These are phyloP conservation scores for Chaetogeoica ovagalla DNA, from an alignment of 2,888 invertebrate species.

Conservation along the genomic window DNA sequence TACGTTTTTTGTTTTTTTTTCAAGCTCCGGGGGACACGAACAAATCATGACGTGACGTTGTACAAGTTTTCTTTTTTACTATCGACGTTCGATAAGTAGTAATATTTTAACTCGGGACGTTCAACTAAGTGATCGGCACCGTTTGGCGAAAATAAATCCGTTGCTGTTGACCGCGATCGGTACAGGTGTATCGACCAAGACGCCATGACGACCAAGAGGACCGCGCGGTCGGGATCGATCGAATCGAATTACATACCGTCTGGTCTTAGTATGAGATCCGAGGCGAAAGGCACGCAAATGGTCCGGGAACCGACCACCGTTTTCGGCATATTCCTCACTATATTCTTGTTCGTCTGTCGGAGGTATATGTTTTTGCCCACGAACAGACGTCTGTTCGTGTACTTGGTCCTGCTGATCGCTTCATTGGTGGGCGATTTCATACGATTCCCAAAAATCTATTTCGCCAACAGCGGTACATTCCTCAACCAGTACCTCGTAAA, in stretches of 20 bases:
- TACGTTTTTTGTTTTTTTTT: too few relatives aligned
- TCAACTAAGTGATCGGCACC: too few relatives aligned
- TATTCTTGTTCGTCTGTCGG: slow-evolving; percentile 84
- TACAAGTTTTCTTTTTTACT: too few relatives aligned
- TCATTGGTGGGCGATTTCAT: slow-evolving; percentile 83
- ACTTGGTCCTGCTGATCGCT: slow-evolving; percentile 80
- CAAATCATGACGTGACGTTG: too few relatives aligned
- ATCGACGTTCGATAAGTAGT: too few relatives aligned
- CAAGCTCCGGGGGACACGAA: too few relatives aligned
- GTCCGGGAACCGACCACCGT: slow-evolving; percentile 82
- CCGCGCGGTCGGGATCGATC: slow-evolving; percentile 13
- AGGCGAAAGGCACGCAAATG: slow-evolving; percentile 75
- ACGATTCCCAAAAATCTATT: slow-evolving; percentile 81
- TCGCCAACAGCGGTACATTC: slow-evolving; percentile 88
- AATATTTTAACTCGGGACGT: too few relatives aligned
- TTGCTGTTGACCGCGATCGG: too few relatives aligned
- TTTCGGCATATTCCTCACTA: slow-evolving; percentile 76
- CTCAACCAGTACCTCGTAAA: slow-evolving; percentile 94
- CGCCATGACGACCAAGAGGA: slow-evolving; percentile 12
- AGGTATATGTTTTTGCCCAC: slow-evolving; percentile 84
- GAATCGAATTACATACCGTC: slow-evolving; percentile 20
- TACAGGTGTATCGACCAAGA: too few relatives aligned
- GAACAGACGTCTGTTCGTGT: slow-evolving; percentile 81
- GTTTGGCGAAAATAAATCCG: too few relatives aligned
- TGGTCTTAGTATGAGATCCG: slow-evolving; percentile 58